phyloP scores from a whole-genome alignment of 2,888 invertebrate genomes.

The Melitaea athalia region DNA sequence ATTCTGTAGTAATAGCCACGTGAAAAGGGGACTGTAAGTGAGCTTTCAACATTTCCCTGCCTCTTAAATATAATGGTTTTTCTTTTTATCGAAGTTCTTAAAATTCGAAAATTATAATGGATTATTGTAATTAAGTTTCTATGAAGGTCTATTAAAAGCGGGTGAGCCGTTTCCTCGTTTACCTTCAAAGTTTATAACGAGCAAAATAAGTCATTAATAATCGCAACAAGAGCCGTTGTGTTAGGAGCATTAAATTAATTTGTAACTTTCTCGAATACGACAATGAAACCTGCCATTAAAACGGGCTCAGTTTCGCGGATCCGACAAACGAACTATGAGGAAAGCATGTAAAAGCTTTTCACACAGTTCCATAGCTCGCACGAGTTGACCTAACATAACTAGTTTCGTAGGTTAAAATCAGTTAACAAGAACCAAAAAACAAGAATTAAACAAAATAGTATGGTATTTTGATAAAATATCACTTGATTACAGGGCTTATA shows the following conservation, averaged over 20 bases:
- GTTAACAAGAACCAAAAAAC: too few relatives aligned
- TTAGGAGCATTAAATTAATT: constrained; percentile 68
- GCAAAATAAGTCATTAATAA: constrained; percentile 60
- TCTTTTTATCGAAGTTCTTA: not conserved
- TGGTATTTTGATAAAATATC: too few relatives aligned
- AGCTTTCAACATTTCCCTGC: not conserved
- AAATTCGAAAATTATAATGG: not conserved
- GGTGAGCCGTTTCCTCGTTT: constrained; percentile 47
- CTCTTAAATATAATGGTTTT: constrained; percentile 6
- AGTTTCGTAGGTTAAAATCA: too few relatives aligned
- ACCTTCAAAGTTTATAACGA: constrained; percentile 50
- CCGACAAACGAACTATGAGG: constrained; percentile 51
- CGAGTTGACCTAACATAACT: too few relatives aligned
- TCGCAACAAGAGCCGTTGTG: constrained; percentile 51
- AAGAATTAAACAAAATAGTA: too few relatives aligned
- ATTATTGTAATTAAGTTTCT: constrained; percentile 12
- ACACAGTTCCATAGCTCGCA: not conserved
- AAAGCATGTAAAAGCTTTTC: constrained; percentile 29
- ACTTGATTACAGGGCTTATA: too few relatives aligned
- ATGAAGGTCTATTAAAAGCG: constrained; percentile 42
- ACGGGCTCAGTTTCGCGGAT: constrained; percentile 36
- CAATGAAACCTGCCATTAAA: constrained; percentile 55
- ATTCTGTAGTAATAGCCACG: not conserved
- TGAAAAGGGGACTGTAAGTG: not conserved
- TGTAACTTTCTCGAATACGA: constrained; percentile 61